Base-by-base conservation (phyloP, 2,888 invertebrate genomes). In the Dynastes maya region DNA sequence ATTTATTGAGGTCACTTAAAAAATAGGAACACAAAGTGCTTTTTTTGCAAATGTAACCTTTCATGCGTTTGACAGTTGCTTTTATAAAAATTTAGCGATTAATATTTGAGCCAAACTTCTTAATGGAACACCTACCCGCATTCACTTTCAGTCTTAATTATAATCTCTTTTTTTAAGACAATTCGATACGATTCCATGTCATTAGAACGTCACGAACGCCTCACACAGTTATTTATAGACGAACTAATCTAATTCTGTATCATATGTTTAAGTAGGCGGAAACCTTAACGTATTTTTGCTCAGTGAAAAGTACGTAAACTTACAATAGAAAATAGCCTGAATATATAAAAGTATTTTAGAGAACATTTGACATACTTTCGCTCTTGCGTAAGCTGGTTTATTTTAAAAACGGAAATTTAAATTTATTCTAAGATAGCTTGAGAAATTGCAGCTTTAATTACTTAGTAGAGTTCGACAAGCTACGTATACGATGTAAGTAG, bases 321-420 rank as follows among this genome's bases (percentile, higher is more conserved):
- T 68, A 68, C 68, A 68, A 68, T 49, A 68, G 68, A 68, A 68
- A 68, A 68, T 68, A 68, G 29, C 68, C 51, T 49, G 51, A 27
- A 27, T 68, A 13, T 53, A 68, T 65, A 68, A 68, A 68, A 68
- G 49, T 68, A 68, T 68, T 68, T 68, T 68, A 68, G 16, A 68
- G 51, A 68, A 68, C 45, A 49, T 49, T 51, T 29, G 68, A 68
- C 68, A 68, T 51, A 68, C 68, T 68, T 68, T 68, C 45, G 68
- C 49, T 68, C 22, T 68, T 68, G 22, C 68, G 68, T 49, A 68
- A 49, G 49, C n/a, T 16, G 16, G 68, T 22, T 45, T 68, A 68
- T 68, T 68, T 68, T 68, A 68, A 68, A 68, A 68, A 49, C 27
- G 11, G 63, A 29, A 29, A 32, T 32, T 63, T 22, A 22, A 58